Percentiles rank a stretch among this genome's conserved stretches.
Conservation (phyloP, 2,888 invertebrate species). For the Ectemnius lituratus region DNA sequence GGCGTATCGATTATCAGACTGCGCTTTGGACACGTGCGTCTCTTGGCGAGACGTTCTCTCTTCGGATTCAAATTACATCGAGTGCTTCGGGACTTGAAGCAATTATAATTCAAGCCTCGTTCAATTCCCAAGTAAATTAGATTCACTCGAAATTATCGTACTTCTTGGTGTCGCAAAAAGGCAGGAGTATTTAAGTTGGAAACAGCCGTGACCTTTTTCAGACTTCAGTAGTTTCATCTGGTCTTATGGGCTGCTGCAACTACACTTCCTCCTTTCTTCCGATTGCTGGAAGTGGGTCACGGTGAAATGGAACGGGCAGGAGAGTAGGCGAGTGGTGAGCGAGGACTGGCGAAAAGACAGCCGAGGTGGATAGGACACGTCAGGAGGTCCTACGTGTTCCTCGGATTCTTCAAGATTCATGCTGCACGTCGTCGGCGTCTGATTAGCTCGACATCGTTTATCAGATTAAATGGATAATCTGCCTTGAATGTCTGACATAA, state of each 20-base stretch:
- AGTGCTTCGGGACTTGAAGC: no score
- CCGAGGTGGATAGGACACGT: slow-evolving; percentile 19
- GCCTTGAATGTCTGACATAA: slow-evolving; percentile 38
- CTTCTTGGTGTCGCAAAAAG: no score
- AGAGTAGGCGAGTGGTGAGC: no score
- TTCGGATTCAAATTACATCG: no score
- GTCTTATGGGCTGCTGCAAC: slow-evolving; percentile 11
- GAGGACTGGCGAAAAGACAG: slow-evolving; percentile 13
- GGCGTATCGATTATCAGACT: not conserved
- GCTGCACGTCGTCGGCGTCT: slow-evolving; percentile 31
- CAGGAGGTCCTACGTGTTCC: slow-evolving; percentile 35
- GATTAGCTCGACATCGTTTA: slow-evolving; percentile 49
- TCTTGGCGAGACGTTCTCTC: not conserved
- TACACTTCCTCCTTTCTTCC: slow-evolving; percentile 18
- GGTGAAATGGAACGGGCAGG: slow-evolving; percentile 13
- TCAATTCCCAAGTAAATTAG: no score
- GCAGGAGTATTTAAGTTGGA: no score
- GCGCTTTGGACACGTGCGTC: slow-evolving; percentile 1
- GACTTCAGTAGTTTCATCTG: not conserved
- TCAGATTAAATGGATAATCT: slow-evolving; percentile 50
- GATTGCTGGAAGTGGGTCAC: slow-evolving; percentile 15
- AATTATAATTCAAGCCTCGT: no score
- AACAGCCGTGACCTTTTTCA: no score
- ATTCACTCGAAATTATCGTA: no score
- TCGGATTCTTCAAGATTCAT: slow-evolving; percentile 31